phyloP scores from a whole-genome alignment of 2,888 invertebrate species.

The Calephelis perditalis region DNA sequence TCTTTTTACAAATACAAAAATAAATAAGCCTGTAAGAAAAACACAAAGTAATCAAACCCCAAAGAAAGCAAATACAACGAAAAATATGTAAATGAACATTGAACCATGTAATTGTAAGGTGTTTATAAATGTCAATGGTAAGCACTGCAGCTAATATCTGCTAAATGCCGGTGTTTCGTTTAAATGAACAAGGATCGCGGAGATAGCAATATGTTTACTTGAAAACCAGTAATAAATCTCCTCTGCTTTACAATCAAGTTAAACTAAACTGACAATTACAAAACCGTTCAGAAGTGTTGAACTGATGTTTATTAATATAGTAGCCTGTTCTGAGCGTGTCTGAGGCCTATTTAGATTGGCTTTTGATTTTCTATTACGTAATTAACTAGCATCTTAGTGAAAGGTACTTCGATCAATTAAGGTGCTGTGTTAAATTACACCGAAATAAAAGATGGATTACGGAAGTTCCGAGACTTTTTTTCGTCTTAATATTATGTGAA shows the following conservation, averaged over 20 bases:
- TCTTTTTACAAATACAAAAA: too few relatives aligned
- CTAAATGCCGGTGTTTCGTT: too few relatives aligned
- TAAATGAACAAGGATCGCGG: too few relatives aligned
- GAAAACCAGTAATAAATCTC: too few relatives aligned
- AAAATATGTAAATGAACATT: constrained; percentile 11
- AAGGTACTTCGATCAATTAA: constrained; percentile 23
- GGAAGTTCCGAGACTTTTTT: too few relatives aligned
- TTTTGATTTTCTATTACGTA: constrained; percentile 21
- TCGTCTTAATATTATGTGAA: too few relatives aligned
- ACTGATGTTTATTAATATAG: constrained; percentile 49
- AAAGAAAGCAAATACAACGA: not conserved
- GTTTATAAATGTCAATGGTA: not conserved
- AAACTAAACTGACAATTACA: constrained; percentile 39
- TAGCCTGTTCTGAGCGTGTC: constrained; percentile 26
- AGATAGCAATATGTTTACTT: not conserved
- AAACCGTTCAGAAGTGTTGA: constrained; percentile 41
- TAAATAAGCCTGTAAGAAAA: too few relatives aligned
- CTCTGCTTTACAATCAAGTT: not conserved
- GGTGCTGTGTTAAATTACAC: not conserved
- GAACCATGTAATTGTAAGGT: not conserved
- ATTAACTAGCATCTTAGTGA: constrained; percentile 19
- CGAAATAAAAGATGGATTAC: too few relatives aligned
- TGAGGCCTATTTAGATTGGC: constrained; percentile 19
- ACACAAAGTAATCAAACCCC: too few relatives aligned
- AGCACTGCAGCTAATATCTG: not conserved